Percentiles rank a stretch among this genome's conserved stretches.
phyloP scores from a whole-genome alignment of 2,888 invertebrate genomes.

The Exocentrus adspersus region DNA sequence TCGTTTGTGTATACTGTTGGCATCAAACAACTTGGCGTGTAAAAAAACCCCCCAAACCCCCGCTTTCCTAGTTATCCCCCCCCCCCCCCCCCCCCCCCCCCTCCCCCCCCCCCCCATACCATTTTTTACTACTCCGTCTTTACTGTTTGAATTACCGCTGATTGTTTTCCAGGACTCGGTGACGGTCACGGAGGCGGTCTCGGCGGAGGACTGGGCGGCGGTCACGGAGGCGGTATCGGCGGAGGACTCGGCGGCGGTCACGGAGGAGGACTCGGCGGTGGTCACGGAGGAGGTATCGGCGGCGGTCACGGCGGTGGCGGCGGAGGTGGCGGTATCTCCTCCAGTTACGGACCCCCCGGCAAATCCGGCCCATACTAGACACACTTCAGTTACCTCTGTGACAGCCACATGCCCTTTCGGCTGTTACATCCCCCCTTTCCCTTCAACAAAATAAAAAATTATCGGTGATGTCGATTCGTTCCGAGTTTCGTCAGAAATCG shows the following conservation, averaged over 20 bases:
- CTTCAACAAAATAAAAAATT: constrained; percentile 26
- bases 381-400: constrained; percentile 39
- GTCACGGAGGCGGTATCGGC: constrained; percentile 53
- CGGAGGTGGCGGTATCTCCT: constrained; percentile 56
- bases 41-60: no score
- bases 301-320: constrained; percentile 54
- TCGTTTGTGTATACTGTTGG: no score
- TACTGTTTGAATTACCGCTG: no score
- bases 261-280: constrained; percentile 53
- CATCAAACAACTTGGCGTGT: no score
- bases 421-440: constrained; percentile 15
- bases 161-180: no score
- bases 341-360: constrained; percentile 63
- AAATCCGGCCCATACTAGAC: constrained; percentile 55
- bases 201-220: constrained; percentile 40
- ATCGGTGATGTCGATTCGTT: constrained; percentile 41
- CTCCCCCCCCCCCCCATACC: no score
- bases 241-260: constrained; percentile 52
- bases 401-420: constrained; percentile 11
- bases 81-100: no score
- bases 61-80: no score
- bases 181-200: no score
- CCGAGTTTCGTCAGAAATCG: neutral
- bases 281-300: constrained; percentile 54
- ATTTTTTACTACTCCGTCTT: no score